Percentiles rank a stretch among this genome's conserved stretches.
Evolutionary conservation across 2,113 vertebrate genomes (phyloP).

Genomic region (Microcebus ravelobensis): DNA sequence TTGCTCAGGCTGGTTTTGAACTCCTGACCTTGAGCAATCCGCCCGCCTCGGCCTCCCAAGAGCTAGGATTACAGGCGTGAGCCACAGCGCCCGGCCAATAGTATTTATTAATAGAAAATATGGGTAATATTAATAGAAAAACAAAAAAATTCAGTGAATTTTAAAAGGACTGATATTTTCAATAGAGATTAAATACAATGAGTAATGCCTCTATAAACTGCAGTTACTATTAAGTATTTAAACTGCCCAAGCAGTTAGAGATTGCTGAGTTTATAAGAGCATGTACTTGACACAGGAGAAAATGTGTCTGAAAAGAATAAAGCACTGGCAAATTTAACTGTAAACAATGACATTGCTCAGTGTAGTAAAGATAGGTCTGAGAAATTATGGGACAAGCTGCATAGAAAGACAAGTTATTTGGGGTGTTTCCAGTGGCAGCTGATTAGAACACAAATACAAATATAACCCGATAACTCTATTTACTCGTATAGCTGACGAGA

Average conservation of each 20-base stretch:
- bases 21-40: no score
- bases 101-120: not conserved
- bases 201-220: not conserved
- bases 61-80: no score
- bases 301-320: not conserved
- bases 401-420: not conserved
- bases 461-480: not conserved
- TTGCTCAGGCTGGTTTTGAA: no score
- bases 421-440: not conserved
- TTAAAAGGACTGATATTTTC: not conserved
- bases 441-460: not conserved
- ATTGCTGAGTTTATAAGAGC: not conserved
- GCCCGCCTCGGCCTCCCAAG: no score
- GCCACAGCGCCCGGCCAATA: no score
- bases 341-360: not conserved
- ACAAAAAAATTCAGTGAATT: not conserved
- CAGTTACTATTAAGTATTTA: not conserved
- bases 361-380: not conserved
- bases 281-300: not conserved
- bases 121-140: not conserved
- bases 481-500: not conserved
- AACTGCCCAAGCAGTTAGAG: not conserved
- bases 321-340: not conserved
- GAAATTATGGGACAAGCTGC: not conserved
- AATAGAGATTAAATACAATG: not conserved